Percentiles rank a stretch among this genome's conserved stretches.
Evolutionary conservation across 2,888 invertebrate species (phyloP).

Genomic region (Drosophila mercatorum): DNA sequence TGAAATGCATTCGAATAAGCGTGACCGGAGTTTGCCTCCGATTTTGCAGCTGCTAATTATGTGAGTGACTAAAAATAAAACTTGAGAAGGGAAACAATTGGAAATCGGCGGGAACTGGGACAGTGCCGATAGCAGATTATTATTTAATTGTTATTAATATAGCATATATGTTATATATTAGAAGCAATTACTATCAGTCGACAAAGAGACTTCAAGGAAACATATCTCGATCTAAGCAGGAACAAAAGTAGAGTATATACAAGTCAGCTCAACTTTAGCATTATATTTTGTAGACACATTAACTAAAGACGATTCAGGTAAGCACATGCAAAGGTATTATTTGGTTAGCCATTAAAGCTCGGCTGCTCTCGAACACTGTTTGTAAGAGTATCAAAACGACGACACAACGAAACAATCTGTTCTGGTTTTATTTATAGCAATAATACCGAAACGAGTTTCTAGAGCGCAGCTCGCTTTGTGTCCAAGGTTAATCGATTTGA

Average conservation of each 20-base stretch:
- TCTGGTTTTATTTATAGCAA: conserved; percentile 31
- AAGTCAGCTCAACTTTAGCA: not conserved
- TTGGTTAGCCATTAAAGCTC: not conserved
- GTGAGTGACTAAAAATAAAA: conserved; percentile 12
- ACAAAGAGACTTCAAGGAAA: too few species aligned
- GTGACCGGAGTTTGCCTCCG: conserved; percentile 24
- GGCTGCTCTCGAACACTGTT: not conserved
- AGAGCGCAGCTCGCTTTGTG: conserved; percentile 25
- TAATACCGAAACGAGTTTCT: conserved; percentile 27
- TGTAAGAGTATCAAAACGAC: conserved; percentile 11
- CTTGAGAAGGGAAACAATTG: not conserved
- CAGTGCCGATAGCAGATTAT: not conserved
- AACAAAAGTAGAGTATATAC: not conserved
- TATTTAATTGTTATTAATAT: not conserved
- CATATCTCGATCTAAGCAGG: not conserved
- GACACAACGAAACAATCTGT: conserved; percentile 3
- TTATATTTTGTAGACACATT: not conserved
- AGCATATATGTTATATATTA: not conserved
- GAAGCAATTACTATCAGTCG: not conserved
- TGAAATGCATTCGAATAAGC: conserved; percentile 29
- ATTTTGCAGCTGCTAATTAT: conserved; percentile 17
- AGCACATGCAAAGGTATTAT: not conserved
- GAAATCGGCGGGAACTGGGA: not conserved
- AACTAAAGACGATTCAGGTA: too few species aligned
- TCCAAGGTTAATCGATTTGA: conserved; percentile 34